Conservation (phyloP, 2,888 invertebrate species). For the Corbicula japonica region DNA sequence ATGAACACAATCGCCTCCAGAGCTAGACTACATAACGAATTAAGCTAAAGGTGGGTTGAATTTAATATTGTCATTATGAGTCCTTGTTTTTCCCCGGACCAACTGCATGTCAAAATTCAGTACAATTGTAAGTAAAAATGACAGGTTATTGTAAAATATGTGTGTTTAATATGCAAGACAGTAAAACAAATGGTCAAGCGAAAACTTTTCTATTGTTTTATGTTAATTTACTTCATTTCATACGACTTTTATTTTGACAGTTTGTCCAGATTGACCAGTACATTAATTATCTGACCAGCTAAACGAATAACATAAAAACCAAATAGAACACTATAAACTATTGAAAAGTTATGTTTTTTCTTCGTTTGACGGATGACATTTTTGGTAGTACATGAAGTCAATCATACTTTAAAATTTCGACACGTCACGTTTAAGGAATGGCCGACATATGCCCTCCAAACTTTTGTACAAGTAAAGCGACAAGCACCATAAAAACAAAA, state of each 20-base stretch:
- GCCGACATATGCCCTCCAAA: slow-evolving; percentile 7
- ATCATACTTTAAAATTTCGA: slow-evolving; percentile 7
- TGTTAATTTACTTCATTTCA: slow-evolving; percentile 43
- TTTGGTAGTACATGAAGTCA: slow-evolving; percentile 12
- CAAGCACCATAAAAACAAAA: too few species aligned
- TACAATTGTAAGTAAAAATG: slow-evolving; percentile 8
- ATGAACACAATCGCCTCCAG: too few species aligned
- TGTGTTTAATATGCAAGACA: slow-evolving; percentile 27
- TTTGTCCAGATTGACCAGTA: slow-evolving; percentile 37
- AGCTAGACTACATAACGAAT: too few species aligned
- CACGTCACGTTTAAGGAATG: slow-evolving; percentile 2
- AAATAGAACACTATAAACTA: slow-evolving; percentile 32
- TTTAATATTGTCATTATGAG: too few species aligned
- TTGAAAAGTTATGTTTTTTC: slow-evolving; percentile 49
- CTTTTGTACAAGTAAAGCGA: too few species aligned
- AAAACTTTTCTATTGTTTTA: slow-evolving; percentile 24
- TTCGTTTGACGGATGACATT: slow-evolving; percentile 34
- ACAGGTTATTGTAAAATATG: slow-evolving; percentile 23
- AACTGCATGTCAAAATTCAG: slow-evolving; percentile 6
- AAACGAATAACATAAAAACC: slow-evolving; percentile 39
- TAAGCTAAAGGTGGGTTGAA: too few species aligned
- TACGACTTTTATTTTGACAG: slow-evolving; percentile 46
- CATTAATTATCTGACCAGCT: slow-evolving; percentile 34
- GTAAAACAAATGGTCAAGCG: slow-evolving; percentile 34
- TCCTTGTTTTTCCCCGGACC: background rate